These are phyloP conservation scores for Dermochelys coriacea DNA, from an alignment of 2,797 vertebrate genomes.

Conservation along the genomic window DNA sequence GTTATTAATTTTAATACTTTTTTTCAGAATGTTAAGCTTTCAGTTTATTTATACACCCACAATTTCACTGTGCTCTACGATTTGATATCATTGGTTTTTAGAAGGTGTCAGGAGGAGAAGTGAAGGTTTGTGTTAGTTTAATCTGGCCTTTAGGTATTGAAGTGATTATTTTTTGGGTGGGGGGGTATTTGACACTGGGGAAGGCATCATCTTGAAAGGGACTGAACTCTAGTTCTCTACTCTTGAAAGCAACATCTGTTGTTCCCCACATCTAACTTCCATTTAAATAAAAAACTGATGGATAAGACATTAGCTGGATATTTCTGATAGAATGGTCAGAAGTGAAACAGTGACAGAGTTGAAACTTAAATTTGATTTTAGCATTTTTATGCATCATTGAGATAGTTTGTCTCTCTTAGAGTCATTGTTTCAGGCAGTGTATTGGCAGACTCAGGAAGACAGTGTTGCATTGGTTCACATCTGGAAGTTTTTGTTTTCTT, in stretches of 20 bases:
- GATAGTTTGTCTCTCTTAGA: not conserved
- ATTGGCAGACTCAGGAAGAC: not conserved
- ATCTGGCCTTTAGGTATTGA: not conserved
- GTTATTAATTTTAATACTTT: not conserved
- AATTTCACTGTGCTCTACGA: not conserved
- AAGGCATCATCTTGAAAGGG: not conserved
- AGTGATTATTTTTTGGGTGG: not conserved
- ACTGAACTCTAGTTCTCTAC: not conserved
- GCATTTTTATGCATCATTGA: not conserved
- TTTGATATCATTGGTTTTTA: not conserved
- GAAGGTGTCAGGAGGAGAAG: not conserved
- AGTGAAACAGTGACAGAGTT: not conserved
- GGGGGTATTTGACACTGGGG: conserved; percentile 7
- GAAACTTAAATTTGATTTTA: not conserved
- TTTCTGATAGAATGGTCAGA: conserved; percentile 9
- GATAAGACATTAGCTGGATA: not conserved
- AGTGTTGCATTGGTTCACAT: not conserved
- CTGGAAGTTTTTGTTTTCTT: not conserved
- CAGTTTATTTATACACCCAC: not conserved
- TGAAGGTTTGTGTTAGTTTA: conserved; percentile 25
- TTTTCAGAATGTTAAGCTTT: not conserved
- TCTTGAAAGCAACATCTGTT: not conserved
- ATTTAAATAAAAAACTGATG: not conserved
- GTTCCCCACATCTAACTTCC: not conserved
- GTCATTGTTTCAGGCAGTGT: not conserved